Conservation (phyloP, 2,888 invertebrate species). For the Andrena flavipes region DNA sequence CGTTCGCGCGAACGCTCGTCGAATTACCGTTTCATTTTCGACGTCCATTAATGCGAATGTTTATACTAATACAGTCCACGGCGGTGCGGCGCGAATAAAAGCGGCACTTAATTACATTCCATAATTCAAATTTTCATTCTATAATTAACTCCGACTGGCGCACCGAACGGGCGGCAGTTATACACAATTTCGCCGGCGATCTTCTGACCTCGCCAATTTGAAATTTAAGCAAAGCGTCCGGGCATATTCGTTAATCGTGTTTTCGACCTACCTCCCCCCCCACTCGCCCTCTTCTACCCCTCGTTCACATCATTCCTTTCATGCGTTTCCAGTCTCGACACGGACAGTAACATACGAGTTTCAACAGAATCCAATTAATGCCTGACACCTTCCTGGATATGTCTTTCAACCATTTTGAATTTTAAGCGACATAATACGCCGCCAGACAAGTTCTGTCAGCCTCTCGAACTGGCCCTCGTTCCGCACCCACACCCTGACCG, state of each 20-base stretch:
- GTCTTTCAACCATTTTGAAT: slow-evolving; percentile 76
- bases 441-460: slow-evolving; percentile 70
- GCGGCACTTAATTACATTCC: slow-evolving; percentile 51
- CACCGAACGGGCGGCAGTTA: slow-evolving; percentile 47
- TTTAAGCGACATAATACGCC: slow-evolving; percentile 74
- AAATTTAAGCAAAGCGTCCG: slow-evolving; percentile 60
- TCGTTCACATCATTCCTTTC: slow-evolving; percentile 59
- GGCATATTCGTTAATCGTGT: slow-evolving; percentile 71
- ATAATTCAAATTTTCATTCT: slow-evolving; percentile 57
- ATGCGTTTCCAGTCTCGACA: slow-evolving; percentile 57
- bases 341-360: slow-evolving; percentile 70
- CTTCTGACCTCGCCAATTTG: slow-evolving; percentile 61
- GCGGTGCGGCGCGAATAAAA: slow-evolving; percentile 40
- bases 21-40: slow-evolving; percentile 29
- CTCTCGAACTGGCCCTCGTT: slow-evolving; percentile 60
- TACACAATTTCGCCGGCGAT: slow-evolving; percentile 57
- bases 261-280: slow-evolving; percentile 57
- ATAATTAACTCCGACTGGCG: slow-evolving; percentile 54
- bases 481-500: slow-evolving; percentile 26
- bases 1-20: slow-evolving; percentile 8
- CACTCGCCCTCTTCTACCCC: background rate
- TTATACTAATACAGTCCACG: slow-evolving; percentile 27
- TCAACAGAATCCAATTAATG: slow-evolving; percentile 76
- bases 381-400: slow-evolving; percentile 70
- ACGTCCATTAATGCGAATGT: slow-evolving; percentile 42